Percentiles rank a stretch among this genome's conserved stretches.
Conservation (phyloP, 2,888 invertebrate species). For the Amblyjoppa fuscipennis region DNA sequence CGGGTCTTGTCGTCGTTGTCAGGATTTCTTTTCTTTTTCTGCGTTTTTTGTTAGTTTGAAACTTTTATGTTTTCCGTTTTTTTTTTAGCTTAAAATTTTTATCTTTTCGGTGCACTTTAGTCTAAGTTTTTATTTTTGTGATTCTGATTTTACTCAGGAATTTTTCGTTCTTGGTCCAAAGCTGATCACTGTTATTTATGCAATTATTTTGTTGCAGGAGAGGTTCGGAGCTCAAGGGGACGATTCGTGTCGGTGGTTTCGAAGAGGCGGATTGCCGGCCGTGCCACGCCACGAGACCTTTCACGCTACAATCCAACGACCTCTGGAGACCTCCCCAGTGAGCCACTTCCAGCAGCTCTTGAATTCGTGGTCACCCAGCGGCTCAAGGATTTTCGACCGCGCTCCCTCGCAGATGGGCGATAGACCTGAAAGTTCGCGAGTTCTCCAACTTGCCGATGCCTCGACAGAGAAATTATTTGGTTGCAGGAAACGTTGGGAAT, state of each 20-base stretch:
- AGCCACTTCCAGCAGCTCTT: constrained; percentile 6
- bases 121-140: constrained; percentile 18
- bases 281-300: constrained; percentile 36
- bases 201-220: neutral
- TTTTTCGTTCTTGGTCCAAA: too few relatives aligned
- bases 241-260: constrained; percentile 12
- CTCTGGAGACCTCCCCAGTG: neutral
- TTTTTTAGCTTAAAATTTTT: too few relatives aligned
- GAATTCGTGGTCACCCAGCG: neutral
- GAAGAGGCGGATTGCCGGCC: constrained; percentile 29
- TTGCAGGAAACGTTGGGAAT: constrained; percentile 10
- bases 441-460: neutral
- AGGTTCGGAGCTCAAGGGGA: constrained; percentile 44
- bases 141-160: constrained; percentile 15
- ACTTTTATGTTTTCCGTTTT: too few relatives aligned
- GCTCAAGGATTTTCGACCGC: neutral
- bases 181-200: neutral
- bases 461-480: neutral
- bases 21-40: too few relatives aligned
- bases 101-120: too few relatives aligned
- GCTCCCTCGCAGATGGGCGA: neutral
- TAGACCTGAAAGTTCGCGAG: neutral
- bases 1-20: neutral
- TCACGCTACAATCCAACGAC: constrained; percentile 23
- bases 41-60: too few relatives aligned